phyloP scores from a whole-genome alignment of 2,113 vertebrate species.

The Ictidomys tridecemlineatus region DNA sequence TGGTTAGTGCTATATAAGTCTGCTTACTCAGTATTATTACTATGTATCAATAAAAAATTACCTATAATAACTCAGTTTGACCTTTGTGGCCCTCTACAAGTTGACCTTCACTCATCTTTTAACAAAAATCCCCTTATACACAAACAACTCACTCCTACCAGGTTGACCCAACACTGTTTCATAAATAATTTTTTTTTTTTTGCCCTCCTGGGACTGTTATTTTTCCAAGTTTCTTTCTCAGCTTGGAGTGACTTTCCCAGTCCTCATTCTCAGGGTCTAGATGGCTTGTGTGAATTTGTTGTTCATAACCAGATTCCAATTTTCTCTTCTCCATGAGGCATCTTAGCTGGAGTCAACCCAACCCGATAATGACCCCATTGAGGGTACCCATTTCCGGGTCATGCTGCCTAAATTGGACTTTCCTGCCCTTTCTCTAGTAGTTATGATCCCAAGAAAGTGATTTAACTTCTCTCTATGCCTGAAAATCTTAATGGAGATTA shows the following conservation, averaged over 20 bases:
- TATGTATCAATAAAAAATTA: background rate
- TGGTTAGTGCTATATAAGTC: rapidly evolving
- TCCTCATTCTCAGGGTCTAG: too few species aligned
- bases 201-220: background rate
- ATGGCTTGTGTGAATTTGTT: background rate
- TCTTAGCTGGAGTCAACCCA: background rate
- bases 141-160: background rate
- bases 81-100: background rate
- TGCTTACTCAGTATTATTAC: background rate
- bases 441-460: background rate
- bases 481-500: background rate
- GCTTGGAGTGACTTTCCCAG: background rate
- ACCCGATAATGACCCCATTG: background rate
- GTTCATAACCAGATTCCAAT: background rate
- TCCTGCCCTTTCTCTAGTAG: background rate
- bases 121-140: background rate
- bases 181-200: background rate
- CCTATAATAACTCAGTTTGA: background rate
- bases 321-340: background rate
- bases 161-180: background rate
- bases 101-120: background rate
- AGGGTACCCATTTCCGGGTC: background rate
- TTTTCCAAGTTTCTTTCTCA: background rate
- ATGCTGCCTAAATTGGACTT: background rate
- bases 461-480: background rate